Evolutionary conservation across 2,797 vertebrate genomes (phyloP).

Genomic region (Danio albolineatus): DNA sequence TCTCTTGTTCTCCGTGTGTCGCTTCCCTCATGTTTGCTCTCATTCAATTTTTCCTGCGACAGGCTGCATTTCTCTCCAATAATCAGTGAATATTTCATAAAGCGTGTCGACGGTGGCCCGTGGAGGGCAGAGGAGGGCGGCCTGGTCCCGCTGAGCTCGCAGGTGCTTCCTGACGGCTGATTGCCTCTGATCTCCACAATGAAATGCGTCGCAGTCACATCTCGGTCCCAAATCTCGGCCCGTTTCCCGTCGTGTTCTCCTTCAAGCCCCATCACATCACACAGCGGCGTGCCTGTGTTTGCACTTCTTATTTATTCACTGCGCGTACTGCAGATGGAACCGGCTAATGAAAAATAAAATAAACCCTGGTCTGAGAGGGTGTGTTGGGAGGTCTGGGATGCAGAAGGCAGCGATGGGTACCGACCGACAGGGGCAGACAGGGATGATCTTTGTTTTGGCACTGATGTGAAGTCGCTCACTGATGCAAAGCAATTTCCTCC

Average conservation of each 20-base stretch:
- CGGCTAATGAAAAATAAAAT: constrained; percentile 43
- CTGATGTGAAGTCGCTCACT: constrained; percentile 42
- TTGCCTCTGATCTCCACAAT: constrained; percentile 38
- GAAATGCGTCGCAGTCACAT: neutral
- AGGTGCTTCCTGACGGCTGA: constrained; percentile 16
- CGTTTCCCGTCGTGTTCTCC: neutral
- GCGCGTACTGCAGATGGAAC: constrained; percentile 7
- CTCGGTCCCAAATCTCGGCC: constrained; percentile 6
- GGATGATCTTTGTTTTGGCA: constrained; percentile 44
- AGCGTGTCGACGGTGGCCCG: neutral
- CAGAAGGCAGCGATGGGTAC: neutral
- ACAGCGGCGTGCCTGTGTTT: constrained; percentile 18
- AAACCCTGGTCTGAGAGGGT: constrained; percentile 10
- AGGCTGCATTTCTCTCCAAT: constrained; percentile 29
- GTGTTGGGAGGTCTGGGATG: constrained; percentile 4
- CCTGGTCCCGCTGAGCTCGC: constrained; percentile 21
- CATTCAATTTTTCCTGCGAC: neutral
- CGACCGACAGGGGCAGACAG: neutral
- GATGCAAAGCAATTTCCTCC: constrained; percentile 49
- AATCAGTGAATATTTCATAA: constrained; percentile 38
- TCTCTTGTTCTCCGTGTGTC: neutral
- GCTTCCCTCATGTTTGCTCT: constrained; percentile 26
- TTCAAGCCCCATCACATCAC: constrained; percentile 18
- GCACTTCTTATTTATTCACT: constrained; percentile 33
- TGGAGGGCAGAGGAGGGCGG: neutral